phyloP scores from a whole-genome alignment of 2,797 vertebrate species.

The Trachurus trachurus region DNA sequence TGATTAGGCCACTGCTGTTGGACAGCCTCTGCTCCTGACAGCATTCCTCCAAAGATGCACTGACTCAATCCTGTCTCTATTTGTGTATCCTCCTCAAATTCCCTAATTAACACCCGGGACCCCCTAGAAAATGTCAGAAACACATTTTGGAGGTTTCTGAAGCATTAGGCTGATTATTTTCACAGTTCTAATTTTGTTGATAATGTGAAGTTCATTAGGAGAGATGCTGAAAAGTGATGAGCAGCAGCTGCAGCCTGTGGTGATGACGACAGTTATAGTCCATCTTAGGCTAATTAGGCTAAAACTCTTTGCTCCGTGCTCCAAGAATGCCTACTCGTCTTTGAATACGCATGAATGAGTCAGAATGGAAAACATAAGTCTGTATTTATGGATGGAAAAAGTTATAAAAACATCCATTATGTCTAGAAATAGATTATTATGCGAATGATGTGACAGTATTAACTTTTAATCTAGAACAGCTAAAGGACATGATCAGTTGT shows the following conservation, averaged over 20 bases:
- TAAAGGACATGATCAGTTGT: too few species aligned
- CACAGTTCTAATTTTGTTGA: not conserved
- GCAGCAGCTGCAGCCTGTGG: not conserved
- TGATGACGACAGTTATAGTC: not conserved
- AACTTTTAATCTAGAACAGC: too few species aligned
- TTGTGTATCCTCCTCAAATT: not conserved
- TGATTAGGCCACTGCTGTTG: constrained; percentile 23
- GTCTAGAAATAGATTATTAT: too few species aligned
- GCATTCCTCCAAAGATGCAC: constrained; percentile 21
- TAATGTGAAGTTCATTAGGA: constrained; percentile 1
- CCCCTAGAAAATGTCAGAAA: not conserved
- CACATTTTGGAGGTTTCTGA: not conserved
- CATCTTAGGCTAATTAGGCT: not conserved
- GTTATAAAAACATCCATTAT: too few species aligned
- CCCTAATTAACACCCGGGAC: not conserved
- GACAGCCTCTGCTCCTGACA: not conserved
- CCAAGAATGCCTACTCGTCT: not conserved
- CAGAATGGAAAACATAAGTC: too few species aligned
- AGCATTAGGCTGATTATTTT: not conserved
- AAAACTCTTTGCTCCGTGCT: not conserved
- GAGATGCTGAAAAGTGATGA: not conserved
- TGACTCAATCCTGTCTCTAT: not conserved
- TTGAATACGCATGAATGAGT: too few species aligned
- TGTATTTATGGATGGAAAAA: too few species aligned
- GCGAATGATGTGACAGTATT: too few species aligned